Base-by-base conservation (phyloP, 2,888 invertebrate genomes). In the Sialis fuliginosa region DNA sequence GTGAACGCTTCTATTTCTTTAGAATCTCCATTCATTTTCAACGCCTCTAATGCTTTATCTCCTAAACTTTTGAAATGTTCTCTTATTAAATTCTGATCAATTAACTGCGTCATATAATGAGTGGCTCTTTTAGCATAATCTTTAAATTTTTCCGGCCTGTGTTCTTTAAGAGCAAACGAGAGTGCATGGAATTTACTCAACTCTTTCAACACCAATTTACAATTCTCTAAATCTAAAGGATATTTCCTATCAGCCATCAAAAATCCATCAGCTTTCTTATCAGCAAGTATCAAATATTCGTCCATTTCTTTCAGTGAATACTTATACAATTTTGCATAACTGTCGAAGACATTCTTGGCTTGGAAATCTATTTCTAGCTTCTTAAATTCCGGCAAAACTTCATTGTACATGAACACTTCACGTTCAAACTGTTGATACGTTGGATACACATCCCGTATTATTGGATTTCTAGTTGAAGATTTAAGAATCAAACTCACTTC, bases 401-500 rank as follows among this genome's bases (percentile, higher is more conserved):
- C 43, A 8, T 33, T 45, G 44, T 53, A 52, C 40, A 12, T 42
- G n/a, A 31, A 35, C n/a, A 42, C 31, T 42, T 47, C 47, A 10
- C 47, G 47, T 42, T 42, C 22, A 34, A 35, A 47, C 6, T 22
- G 22, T 22, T 22, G 22, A 22, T 37, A 8, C 7, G 8, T 8
- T 37, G 37, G 8, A 37, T 10, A 10, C 7, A 37, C 1, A 6
- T 37, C 12, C 1, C 7, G 10, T 6, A 37, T n/a, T 37, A 37
- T 1, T 6, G 6, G 6, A 12, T 48, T 52, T 10, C 44, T 39
- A 7, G 54, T 54, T 0, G 60, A 56, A 6, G 54, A 52, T 53
- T 62, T 62, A 10, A 58, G 48, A 5, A 61, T 57, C 43, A 57
- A 50, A 22, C 56, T 50, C 8, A 57, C 30, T 1, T 32, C 48